Conservation (phyloP, 1,140 invertebrate genomes). For the Acromyrmex echinatior region DNA sequence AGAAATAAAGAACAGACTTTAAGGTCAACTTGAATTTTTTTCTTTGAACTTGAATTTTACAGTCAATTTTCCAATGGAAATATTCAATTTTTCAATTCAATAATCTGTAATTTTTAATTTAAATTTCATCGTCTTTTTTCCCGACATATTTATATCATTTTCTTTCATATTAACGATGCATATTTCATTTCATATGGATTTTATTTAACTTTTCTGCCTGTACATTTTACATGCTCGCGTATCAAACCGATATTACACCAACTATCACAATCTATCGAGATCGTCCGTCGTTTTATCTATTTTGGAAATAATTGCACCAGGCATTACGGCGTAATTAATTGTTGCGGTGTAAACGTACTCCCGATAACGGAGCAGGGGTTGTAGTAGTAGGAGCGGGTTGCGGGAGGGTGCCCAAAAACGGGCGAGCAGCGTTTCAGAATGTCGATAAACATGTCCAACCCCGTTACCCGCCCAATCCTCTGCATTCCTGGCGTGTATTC, state of each 20-base stretch:
- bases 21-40: neutral
- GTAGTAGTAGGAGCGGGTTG: slow-evolving; percentile 7
- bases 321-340: slow-evolving; percentile 74
- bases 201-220: slow-evolving; percentile 21
- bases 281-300: slow-evolving; percentile 64
- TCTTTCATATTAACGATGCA: slow-evolving; percentile 21
- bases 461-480: slow-evolving; percentile 76
- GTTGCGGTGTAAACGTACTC: slow-evolving; percentile 72
- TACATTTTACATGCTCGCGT: slow-evolving; percentile 30
- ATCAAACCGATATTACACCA: slow-evolving; percentile 44
- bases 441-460: slow-evolving; percentile 80
- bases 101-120: neutral
- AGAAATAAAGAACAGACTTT: neutral
- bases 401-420: slow-evolving; percentile 70
- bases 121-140: neutral
- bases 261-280: slow-evolving; percentile 55
- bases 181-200: slow-evolving; percentile 17
- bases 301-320: slow-evolving; percentile 67
- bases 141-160: slow-evolving; percentile 8
- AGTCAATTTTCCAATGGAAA: neutral
- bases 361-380: slow-evolving; percentile 61
- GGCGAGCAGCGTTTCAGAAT: slow-evolving; percentile 76
- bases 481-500: slow-evolving; percentile 78
- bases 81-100: neutral
- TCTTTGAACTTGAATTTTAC: neutral